phyloP scores from a whole-genome alignment of 2,797 vertebrate species.

The Sebastes matsubarae region DNA sequence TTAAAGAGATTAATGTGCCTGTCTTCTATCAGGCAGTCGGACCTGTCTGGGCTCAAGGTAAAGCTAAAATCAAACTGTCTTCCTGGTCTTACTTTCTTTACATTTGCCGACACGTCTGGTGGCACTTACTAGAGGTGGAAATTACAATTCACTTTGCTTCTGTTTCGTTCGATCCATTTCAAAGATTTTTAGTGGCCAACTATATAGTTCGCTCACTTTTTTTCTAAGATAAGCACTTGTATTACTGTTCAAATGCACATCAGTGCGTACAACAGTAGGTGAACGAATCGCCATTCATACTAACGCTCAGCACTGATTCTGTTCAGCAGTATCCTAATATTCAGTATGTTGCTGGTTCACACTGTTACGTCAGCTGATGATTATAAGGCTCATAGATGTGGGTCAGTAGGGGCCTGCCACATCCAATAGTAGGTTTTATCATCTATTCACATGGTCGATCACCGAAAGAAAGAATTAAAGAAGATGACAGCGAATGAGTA shows the following conservation, averaged over 20 bases:
- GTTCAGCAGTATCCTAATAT: not conserved
- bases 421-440: no score
- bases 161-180: not conserved
- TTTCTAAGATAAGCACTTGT: not conserved
- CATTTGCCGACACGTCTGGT: not conserved
- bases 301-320: not conserved
- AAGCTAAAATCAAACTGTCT: conserved; percentile 50
- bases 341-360: not conserved
- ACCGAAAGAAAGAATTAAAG: no score
- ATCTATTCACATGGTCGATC: no score
- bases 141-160: not conserved
- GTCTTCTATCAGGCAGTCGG: conserved; percentile 42
- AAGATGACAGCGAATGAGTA: no score
- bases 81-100: conserved; percentile 22
- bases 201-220: not conserved
- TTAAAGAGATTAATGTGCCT: conserved; percentile 58
- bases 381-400: no score
- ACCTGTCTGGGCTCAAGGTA: conserved; percentile 35
- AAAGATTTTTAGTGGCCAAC: not conserved
- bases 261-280: not conserved
- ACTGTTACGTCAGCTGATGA: not conserved
- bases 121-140: not conserved
- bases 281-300: not conserved
- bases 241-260: not conserved
- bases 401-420: no score